These are phyloP conservation scores for Tetragnatha versicolor DNA, from an alignment of 1,140 invertebrate genomes.

Conservation along the genomic window DNA sequence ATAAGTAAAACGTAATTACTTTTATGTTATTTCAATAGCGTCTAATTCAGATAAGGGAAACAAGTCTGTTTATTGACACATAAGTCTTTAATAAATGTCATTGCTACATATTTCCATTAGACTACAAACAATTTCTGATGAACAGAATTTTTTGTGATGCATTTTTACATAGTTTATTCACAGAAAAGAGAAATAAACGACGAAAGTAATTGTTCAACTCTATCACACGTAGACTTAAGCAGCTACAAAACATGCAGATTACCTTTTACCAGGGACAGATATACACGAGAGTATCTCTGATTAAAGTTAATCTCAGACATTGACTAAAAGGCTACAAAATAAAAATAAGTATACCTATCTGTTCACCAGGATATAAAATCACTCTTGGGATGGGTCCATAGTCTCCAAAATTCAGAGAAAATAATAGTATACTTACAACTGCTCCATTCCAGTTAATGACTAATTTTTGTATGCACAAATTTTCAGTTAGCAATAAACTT, in stretches of 20 bases:
- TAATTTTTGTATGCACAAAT: no score
- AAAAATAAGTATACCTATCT: slow-evolving; percentile 37
- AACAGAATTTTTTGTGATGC: neutral
- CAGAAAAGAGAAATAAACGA: slow-evolving; percentile 39
- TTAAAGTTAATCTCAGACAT: slow-evolving; percentile 28
- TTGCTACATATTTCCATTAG: slow-evolving; percentile 47
- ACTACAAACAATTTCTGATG: slow-evolving; percentile 28
- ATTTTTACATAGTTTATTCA: slow-evolving; percentile 35
- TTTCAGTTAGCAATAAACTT: no score
- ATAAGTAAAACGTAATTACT: no score
- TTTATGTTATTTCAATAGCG: no score
- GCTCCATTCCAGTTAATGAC: no score
- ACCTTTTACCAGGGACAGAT: slow-evolving; percentile 34
- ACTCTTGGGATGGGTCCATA: slow-evolving; percentile 6
- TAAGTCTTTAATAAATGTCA: slow-evolving; percentile 49
- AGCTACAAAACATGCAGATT: slow-evolving; percentile 21
- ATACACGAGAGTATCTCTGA: slow-evolving; percentile 9
- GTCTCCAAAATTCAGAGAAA: neutral
- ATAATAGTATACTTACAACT: slow-evolving; percentile 19
- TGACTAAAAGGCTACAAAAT: slow-evolving; percentile 45
- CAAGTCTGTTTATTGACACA: slow-evolving; percentile 38
- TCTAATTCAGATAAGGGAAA: neutral
- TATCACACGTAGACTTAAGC: slow-evolving; percentile 40
- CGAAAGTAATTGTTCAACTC: slow-evolving; percentile 22
- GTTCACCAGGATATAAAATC: slow-evolving; percentile 3